A percentile compares a stretch with the other conserved stretches of the same genome.
Evolutionary conservation across 1,140 invertebrate species (phyloP).

Genomic region (Lanistes nyassanus): DNA sequence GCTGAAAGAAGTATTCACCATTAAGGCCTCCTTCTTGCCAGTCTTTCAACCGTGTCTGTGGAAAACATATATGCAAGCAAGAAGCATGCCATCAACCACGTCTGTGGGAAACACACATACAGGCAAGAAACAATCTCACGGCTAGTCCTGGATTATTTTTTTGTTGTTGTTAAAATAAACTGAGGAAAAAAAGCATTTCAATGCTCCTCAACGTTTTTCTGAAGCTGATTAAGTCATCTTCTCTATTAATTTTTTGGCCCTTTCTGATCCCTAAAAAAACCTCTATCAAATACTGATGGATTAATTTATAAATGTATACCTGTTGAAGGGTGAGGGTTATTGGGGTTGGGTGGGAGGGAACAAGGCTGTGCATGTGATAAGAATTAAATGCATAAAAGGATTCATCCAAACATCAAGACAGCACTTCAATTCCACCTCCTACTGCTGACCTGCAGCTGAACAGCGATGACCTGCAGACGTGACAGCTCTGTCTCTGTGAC

Average conservation of each 20-base stretch:
- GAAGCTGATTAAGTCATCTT: too few relatives aligned
- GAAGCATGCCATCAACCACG: slow-evolving; percentile 65
- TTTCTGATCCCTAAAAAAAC: too few relatives aligned
- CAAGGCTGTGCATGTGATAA: too few relatives aligned
- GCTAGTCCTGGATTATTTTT: too few relatives aligned
- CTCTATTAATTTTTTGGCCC: too few relatives aligned
- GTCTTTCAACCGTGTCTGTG: slow-evolving; percentile 73
- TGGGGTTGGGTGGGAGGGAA: too few relatives aligned
- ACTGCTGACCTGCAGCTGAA: slow-evolving; percentile 73
- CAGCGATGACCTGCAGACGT: slow-evolving; percentile 75
- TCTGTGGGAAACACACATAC: slow-evolving; percentile 65
- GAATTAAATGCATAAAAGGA: background rate
- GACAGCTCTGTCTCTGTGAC: slow-evolving; percentile 73
- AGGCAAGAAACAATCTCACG: background rate
- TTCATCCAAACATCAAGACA: slow-evolving; percentile 16
- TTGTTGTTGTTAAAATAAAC: too few relatives aligned
- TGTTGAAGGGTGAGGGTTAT: too few relatives aligned
- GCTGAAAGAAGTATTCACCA: slow-evolving; percentile 72
- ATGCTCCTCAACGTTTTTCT: too few relatives aligned
- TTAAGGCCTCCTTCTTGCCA: slow-evolving; percentile 73
- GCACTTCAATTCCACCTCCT: background rate
- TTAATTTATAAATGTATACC: too few relatives aligned
- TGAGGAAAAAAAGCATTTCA: too few relatives aligned
- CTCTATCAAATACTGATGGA: too few relatives aligned
- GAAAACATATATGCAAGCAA: slow-evolving; percentile 8